Conservation (phyloP, 2,888 invertebrate genomes). For the Dioctria linearis region DNA sequence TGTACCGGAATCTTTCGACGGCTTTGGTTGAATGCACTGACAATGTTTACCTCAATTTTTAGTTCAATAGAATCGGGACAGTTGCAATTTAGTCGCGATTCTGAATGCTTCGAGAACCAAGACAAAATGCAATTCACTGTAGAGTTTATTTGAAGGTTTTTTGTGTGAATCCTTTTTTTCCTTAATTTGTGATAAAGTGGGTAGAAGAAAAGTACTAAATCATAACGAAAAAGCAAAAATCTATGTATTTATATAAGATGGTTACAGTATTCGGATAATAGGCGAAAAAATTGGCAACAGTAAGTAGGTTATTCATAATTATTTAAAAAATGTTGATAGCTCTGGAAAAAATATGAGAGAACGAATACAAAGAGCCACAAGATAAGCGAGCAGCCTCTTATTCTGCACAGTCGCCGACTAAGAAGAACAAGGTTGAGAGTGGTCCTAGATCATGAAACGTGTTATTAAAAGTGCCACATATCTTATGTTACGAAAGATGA, state of each 20-base stretch:
- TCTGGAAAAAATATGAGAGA: not conserved
- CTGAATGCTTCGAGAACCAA: slow-evolving; percentile 14
- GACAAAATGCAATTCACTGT: not conserved
- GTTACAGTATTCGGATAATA: slow-evolving; percentile 6
- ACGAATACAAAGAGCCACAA: not conserved
- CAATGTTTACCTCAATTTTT: not conserved
- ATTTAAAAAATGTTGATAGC: not conserved
- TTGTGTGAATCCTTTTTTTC: no score
- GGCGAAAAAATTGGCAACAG: not conserved
- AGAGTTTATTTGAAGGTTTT: not conserved
- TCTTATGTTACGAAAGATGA: no score
- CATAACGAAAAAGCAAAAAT: slow-evolving; percentile 5
- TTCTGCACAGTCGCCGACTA: not conserved
- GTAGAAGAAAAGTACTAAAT: slow-evolving; percentile 8
- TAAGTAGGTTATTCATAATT: not conserved
- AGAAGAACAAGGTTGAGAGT: not conserved
- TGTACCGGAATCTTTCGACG: no score
- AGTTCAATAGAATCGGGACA: not conserved
- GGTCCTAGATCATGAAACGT: not conserved
- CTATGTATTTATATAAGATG: not conserved
- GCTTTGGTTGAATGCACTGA: no score
- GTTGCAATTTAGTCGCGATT: slow-evolving; percentile 6
- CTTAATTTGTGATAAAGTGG: no score
- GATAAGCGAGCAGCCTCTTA: not conserved
- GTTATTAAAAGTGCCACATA: not conserved